These are phyloP conservation scores for Bombus pyrosoma DNA, from an alignment of 1,140 invertebrate genomes.

Conservation along the genomic window DNA sequence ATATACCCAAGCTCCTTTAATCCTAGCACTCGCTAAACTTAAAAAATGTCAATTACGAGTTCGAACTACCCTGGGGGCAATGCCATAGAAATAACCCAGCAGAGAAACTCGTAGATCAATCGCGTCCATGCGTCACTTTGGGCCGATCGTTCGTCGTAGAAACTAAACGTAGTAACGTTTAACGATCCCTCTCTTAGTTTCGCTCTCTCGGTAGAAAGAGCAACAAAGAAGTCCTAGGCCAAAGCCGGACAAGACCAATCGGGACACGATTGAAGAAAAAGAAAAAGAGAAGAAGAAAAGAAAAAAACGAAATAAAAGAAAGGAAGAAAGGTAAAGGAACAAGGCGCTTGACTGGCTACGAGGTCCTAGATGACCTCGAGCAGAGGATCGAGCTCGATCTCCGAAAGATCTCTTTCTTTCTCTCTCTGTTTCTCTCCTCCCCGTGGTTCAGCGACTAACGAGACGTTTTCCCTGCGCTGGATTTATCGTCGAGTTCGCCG, in stretches of 20 bases:
- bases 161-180: slow-evolving; percentile 17
- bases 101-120: not conserved
- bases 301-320: not conserved
- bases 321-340: not conserved
- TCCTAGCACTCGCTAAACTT: no score
- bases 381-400: slow-evolving; percentile 60
- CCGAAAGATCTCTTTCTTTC: slow-evolving; percentile 60
- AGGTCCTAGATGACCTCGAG: slow-evolving; percentile 53
- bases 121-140: not conserved
- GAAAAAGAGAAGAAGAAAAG: not conserved
- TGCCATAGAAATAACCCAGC: no score
- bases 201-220: not conserved
- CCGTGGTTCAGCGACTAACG: slow-evolving; percentile 60
- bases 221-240: slow-evolving; percentile 3
- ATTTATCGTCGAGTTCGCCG: slow-evolving; percentile 61
- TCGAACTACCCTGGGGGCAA: not conserved
- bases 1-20: no score
- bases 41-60: not conserved
- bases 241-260: slow-evolving; percentile 32
- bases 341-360: slow-evolving; percentile 13
- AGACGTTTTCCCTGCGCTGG: slow-evolving; percentile 69
- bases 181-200: not conserved
- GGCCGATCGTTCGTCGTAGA: not conserved
- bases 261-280: slow-evolving; percentile 9
- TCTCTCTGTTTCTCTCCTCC: slow-evolving; percentile 5